Conservation (phyloP, 2,113 vertebrate genomes). For the Smithornis capensis region DNA sequence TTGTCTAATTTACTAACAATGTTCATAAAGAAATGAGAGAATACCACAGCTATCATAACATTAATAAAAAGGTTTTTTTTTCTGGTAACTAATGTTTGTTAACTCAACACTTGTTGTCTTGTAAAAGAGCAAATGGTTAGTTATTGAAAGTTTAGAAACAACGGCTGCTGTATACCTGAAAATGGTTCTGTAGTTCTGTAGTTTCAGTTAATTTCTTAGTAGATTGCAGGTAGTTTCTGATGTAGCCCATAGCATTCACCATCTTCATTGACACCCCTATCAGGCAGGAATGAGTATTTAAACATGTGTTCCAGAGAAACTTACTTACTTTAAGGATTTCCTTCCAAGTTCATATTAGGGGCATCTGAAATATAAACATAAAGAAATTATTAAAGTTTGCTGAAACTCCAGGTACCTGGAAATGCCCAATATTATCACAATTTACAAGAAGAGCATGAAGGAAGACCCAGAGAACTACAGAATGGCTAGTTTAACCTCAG, state of each 20-base stretch:
- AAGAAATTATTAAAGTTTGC: background rate
- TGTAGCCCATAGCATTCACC: background rate
- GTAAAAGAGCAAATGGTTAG: background rate
- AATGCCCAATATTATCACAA: background rate
- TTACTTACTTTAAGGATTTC: background rate
- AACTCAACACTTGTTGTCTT: background rate
- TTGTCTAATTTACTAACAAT: background rate
- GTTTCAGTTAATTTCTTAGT: background rate
- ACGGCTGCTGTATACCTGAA: background rate
- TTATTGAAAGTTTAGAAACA: background rate
- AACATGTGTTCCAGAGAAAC: background rate
- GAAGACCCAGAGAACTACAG: background rate
- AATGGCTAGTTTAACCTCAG: background rate
- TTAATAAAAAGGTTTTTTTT: background rate
- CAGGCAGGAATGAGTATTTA: background rate
- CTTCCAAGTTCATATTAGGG: background rate
- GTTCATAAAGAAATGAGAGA: background rate
- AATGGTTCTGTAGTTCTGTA: background rate
- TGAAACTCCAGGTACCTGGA: background rate
- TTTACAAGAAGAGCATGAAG: background rate
- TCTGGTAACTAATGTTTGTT: background rate
- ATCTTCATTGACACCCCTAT: background rate
- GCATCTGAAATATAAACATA: background rate
- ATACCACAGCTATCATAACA: background rate
- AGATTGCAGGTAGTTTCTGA: background rate